Percentiles rank a stretch among this genome's conserved stretches.
These are phyloP conservation scores for Petaurus breviceps DNA, from an alignment of 2,113 vertebrate genomes.

Conservation along the genomic window DNA sequence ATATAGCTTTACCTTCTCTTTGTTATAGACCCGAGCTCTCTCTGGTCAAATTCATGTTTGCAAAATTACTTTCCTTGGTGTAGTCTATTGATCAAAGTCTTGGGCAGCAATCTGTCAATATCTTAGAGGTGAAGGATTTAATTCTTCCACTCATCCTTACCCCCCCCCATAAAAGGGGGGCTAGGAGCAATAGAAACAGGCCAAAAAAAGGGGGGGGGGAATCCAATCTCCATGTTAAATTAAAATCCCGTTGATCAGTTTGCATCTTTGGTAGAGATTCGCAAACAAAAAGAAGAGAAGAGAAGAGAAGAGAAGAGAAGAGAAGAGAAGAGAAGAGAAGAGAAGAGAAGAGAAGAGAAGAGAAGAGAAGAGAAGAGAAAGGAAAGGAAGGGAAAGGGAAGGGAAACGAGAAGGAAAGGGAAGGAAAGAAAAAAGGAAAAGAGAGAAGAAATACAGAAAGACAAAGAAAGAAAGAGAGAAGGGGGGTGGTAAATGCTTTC, in stretches of 20 bases:
- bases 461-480: neutral
- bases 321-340: neutral
- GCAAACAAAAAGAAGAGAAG: neutral
- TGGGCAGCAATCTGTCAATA: conserved; percentile 65
- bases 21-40: neutral
- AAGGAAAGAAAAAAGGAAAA: neutral
- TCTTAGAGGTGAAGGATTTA: conserved; percentile 32
- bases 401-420: neutral
- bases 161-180: neutral
- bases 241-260: neutral
- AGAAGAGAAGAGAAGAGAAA: neutral
- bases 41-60: conserved; percentile 12
- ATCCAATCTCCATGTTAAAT: neutral
- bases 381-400: neutral
- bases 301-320: neutral
- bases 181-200: conserved; percentile 50
- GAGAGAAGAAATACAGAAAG: neutral
- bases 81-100: conserved; percentile 46
- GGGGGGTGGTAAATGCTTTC: neutral
- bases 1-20: neutral
- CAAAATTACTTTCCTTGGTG: conserved; percentile 61
- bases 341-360: neutral
- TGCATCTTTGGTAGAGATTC: neutral
- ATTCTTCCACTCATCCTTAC: conserved; percentile 28
- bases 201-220: neutral